Evolutionary conservation across 2,113 vertebrate species (phyloP).

Genomic region (Petroica traversi): DNA sequence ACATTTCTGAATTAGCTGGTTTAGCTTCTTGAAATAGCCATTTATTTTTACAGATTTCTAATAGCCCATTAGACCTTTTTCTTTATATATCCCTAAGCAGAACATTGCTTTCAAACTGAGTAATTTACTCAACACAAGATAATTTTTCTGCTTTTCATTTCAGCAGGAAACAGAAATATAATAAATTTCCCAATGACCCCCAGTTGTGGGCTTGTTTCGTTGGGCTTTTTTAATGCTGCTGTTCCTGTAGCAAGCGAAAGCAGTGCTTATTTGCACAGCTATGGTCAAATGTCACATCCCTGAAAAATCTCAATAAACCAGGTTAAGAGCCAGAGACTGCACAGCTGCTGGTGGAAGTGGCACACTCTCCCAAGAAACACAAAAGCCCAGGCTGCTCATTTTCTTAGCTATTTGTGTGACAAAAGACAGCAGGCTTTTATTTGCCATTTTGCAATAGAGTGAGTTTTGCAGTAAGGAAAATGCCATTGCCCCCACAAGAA

Average conservation of each 20-base stretch:
- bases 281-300: not conserved
- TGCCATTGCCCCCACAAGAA: not conserved
- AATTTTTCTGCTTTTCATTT: conserved; percentile 43
- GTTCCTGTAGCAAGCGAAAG: not conserved
- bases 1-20: conserved; percentile 3
- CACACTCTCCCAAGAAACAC: not conserved
- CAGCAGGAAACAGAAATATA: not conserved
- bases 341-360: not conserved
- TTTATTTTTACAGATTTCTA: conserved; percentile 42
- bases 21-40: conserved; percentile 20
- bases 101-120: conserved; percentile 26
- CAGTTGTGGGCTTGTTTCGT: not conserved
- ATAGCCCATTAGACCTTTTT: not conserved
- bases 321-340: not conserved
- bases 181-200: conserved; percentile 1
- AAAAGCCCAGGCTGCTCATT: not conserved
- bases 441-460: not conserved
- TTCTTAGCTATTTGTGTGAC: not conserved
- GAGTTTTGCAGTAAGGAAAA: not conserved
- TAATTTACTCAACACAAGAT: conserved; percentile 6
- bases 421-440: not conserved
- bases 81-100: not conserved
- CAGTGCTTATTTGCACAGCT: not conserved
- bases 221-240: not conserved
- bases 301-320: not conserved